Conservation (phyloP, 1,140 invertebrate genomes). For the Dreissena polymorpha region DNA sequence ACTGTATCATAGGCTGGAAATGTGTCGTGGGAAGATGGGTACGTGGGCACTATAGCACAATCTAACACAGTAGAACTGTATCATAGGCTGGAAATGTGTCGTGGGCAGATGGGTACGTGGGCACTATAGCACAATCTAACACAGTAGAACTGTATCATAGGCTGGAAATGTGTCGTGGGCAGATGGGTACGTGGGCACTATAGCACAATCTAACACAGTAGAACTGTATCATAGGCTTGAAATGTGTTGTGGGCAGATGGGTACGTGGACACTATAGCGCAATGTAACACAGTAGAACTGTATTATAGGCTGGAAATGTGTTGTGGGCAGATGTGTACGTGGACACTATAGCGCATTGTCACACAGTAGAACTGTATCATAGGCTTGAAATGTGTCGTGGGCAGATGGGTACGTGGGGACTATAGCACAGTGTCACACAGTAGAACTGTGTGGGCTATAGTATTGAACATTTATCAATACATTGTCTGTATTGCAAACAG, state of each 20-base stretch:
- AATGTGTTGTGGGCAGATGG: slow-evolving; percentile 96
- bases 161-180: slow-evolving; percentile 96
- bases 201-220: background rate
- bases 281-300: no score
- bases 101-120: slow-evolving; percentile 93
- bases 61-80: no score
- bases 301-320: slow-evolving; percentile 98
- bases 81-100: slow-evolving; percentile 97
- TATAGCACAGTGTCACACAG: background rate
- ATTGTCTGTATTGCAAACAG: no score
- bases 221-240: slow-evolving; percentile 99
- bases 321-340: slow-evolving; percentile 94
- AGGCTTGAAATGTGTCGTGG: slow-evolving; percentile 96
- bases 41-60: slow-evolving; percentile 53
- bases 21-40: slow-evolving; percentile 97
- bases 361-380: no score
- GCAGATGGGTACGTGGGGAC: slow-evolving; percentile 88
- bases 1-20: slow-evolving; percentile 98
- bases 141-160: slow-evolving; percentile 98
- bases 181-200: slow-evolving; percentile 86
- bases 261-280: slow-evolving; percentile 78
- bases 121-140: background rate
- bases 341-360: background rate
- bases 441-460: no score
- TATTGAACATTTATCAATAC: no score